Evolutionary conservation across 2,888 invertebrate species (phyloP).

Genomic region (Chrysomela aeneicollis): DNA sequence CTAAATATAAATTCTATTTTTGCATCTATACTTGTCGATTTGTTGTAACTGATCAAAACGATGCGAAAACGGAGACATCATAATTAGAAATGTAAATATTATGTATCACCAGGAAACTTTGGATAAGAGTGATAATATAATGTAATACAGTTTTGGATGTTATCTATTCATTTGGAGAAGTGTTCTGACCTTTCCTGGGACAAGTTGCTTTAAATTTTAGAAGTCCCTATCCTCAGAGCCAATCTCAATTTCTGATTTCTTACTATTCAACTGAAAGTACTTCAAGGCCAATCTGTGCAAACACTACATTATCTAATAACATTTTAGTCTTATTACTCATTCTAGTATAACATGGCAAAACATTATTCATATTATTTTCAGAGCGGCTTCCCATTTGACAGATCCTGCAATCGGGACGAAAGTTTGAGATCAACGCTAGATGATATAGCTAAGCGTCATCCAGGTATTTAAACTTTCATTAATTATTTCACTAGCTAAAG

Average conservation of each 20-base stretch:
- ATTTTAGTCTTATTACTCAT: too few relatives aligned
- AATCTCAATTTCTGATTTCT: too few relatives aligned
- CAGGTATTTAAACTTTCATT: neutral
- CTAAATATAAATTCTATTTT: conserved; percentile 4
- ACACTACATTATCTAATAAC: neutral
- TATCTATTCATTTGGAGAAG: too few relatives aligned
- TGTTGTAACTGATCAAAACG: neutral
- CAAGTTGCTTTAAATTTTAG: too few relatives aligned
- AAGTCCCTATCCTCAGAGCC: too few relatives aligned
- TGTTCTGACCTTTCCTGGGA: too few relatives aligned
- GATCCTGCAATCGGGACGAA: neutral
- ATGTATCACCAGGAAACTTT: neutral
- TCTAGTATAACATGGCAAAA: neutral
- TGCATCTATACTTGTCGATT: neutral
- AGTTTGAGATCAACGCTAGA: neutral
- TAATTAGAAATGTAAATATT: conserved; percentile 1
- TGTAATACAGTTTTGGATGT: too few relatives aligned
- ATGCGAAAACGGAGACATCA: neutral
- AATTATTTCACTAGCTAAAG: too few relatives aligned
- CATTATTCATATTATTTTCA: neutral
- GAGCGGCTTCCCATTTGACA: neutral
- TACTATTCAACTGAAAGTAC: neutral
- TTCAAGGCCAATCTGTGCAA: neutral
- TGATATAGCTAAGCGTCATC: neutral
- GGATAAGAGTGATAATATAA: too few relatives aligned